Evolutionary conservation across 2,113 vertebrate species (phyloP).

Genomic region (Procavia capensis): DNA sequence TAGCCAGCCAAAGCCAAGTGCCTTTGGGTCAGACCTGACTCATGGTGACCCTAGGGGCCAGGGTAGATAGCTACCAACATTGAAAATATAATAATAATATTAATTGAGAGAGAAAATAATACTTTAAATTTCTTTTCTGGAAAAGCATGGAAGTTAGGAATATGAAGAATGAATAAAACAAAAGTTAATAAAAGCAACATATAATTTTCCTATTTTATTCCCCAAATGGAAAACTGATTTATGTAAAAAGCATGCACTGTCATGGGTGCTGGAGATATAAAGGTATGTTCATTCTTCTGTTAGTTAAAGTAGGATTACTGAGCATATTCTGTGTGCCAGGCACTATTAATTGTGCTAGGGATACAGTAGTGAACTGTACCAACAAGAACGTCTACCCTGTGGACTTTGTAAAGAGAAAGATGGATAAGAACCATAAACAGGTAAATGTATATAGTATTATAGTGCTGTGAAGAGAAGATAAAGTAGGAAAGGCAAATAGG

Average conservation of each 20-base stretch:
- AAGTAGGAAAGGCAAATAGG: neutral
- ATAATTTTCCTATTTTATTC: neutral
- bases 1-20: too few species aligned
- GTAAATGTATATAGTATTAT: neutral
- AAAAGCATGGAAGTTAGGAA: slow-evolving; percentile 50
- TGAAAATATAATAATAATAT: slow-evolving; percentile 65
- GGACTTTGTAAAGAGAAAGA: neutral
- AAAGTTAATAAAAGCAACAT: neutral
- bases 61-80: slow-evolving; percentile 36
- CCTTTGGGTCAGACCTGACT: too few species aligned
- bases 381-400: neutral
- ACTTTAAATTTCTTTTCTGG: slow-evolving; percentile 18
- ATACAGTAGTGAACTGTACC: neutral
- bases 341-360: neutral
- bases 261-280: neutral
- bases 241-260: neutral
- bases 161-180: neutral
- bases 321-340: neutral
- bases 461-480: neutral
- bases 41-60: too few species aligned
- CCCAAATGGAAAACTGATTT: neutral
- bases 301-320: neutral
- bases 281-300: neutral
- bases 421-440: neutral
- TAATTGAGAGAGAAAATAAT: slow-evolving; percentile 48